Conservation (phyloP, 2,888 invertebrate genomes). For the Heliconius ethilla region DNA sequence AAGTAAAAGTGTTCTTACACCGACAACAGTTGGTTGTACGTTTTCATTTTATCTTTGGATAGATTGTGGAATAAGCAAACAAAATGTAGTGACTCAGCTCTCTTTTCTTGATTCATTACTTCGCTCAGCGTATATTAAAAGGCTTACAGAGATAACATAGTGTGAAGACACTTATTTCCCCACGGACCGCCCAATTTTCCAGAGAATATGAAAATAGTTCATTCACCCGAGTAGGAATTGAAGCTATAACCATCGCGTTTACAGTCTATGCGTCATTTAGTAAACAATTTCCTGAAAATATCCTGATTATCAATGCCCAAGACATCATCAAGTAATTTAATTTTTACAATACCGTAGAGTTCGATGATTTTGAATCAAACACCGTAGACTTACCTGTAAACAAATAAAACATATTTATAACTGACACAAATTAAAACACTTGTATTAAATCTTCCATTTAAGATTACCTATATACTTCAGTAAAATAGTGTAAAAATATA, state of each 20-base stretch:
- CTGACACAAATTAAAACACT: background rate
- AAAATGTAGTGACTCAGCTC: background rate
- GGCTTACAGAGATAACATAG: background rate
- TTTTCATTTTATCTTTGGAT: background rate
- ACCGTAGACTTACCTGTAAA: conserved; percentile 26
- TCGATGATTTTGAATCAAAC: background rate
- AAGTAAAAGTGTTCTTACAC: conserved; percentile 4
- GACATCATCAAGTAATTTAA: background rate
- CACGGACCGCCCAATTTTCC: too few species aligned
- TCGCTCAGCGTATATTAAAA: background rate
- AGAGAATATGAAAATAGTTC: background rate
- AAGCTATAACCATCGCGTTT: background rate
- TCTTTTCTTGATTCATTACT: background rate
- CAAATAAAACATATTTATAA: background rate
- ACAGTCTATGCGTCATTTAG: too few species aligned
- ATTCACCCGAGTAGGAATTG: background rate
- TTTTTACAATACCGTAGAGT: background rate
- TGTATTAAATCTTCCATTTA: too few species aligned
- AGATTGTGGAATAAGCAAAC: background rate
- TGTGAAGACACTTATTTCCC: background rate
- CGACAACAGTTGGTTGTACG: conserved; percentile 17
- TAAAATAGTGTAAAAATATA: too few species aligned
- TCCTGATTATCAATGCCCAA: background rate
- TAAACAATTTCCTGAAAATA: background rate
- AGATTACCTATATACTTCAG: too few species aligned